A percentile compares a stretch with the other conserved stretches of the same genome.
Conservation (phyloP, 2,888 invertebrate species). For the Drosophila testacea region DNA sequence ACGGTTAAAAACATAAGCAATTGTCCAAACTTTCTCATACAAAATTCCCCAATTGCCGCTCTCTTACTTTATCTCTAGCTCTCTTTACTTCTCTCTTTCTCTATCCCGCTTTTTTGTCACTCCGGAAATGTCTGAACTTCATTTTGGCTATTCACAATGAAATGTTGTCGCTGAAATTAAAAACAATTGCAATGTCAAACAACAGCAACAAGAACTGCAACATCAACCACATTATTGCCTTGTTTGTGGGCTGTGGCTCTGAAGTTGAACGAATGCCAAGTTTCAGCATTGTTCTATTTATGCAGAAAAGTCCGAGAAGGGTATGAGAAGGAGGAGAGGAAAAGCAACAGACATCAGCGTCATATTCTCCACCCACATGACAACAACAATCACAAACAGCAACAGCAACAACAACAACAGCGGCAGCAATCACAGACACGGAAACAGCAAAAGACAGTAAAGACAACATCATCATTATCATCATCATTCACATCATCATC, state of each 20-base stretch:
- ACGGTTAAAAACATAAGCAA: constrained; percentile 67
- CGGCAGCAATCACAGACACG: constrained; percentile 30
- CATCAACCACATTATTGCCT: constrained; percentile 37
- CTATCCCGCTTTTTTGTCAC: constrained; percentile 22
- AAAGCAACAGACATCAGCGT: constrained; percentile 56
- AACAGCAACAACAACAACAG: constrained; percentile 27
- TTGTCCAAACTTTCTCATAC: constrained; percentile 33
- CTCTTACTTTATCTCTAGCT: background rate
- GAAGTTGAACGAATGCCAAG: constrained; percentile 32
- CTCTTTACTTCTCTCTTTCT: background rate
- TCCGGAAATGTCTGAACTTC: constrained; percentile 66
- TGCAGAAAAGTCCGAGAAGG: constrained; percentile 40
- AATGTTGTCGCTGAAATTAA: constrained; percentile 59
- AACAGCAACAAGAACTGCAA: constrained; percentile 30
- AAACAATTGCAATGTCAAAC: constrained; percentile 66
- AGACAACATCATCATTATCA: constrained; percentile 30
- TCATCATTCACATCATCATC: constrained; percentile 25
- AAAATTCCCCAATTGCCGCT: constrained; percentile 4
- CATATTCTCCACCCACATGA: constrained; percentile 77
- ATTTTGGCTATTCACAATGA: constrained; percentile 60
- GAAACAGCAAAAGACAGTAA: constrained; percentile 26
- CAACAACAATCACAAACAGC: constrained; percentile 28
- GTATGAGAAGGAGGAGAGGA: background rate
- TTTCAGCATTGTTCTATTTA: constrained; percentile 66
- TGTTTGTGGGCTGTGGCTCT: constrained; percentile 44